Conservation (phyloP, 1,140 invertebrate genomes). For the Oedothorax gibbosus region DNA sequence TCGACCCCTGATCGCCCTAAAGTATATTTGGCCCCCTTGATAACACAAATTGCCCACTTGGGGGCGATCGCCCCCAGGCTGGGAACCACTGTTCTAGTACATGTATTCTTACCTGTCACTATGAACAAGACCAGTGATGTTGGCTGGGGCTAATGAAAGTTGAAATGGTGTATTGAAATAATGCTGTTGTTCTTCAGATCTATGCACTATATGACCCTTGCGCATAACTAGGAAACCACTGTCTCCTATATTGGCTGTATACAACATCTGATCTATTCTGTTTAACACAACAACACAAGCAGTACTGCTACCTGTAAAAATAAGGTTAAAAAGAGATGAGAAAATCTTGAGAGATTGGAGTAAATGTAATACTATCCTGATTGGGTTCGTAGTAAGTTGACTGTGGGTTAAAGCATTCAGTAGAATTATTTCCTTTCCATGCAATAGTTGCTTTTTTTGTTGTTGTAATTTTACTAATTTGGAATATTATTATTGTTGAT, state of each 20-base stretch:
- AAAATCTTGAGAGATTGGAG: not conserved
- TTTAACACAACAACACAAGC: constrained; percentile 95
- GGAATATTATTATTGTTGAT: no score
- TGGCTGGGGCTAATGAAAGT: constrained; percentile 90
- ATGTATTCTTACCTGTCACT: constrained; percentile 80
- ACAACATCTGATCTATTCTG: constrained; percentile 87
- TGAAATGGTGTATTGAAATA: constrained; percentile 99
- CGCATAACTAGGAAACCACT: constrained; percentile 95
- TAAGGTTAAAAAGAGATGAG: constrained; percentile 34
- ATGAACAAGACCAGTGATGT: constrained; percentile 83
- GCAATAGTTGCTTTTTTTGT: no score
- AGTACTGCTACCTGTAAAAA: constrained; percentile 87
- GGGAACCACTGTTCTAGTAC: no score
- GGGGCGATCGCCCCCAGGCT: no score
- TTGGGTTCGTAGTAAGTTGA: no score
- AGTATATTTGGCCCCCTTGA: no score
- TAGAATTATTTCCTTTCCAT: no score
- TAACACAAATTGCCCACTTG: no score
- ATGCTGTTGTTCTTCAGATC: constrained; percentile 96
- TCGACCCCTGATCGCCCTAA: no score
- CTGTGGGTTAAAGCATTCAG: no score
- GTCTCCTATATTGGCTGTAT: constrained; percentile 98
- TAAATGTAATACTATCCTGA: no score
- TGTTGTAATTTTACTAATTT: no score
- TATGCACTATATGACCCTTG: constrained; percentile 83